Percentiles rank a stretch among this genome's conserved stretches.
Conservation (phyloP, 1,140 invertebrate genomes). For the Drosophila sp. region DNA sequence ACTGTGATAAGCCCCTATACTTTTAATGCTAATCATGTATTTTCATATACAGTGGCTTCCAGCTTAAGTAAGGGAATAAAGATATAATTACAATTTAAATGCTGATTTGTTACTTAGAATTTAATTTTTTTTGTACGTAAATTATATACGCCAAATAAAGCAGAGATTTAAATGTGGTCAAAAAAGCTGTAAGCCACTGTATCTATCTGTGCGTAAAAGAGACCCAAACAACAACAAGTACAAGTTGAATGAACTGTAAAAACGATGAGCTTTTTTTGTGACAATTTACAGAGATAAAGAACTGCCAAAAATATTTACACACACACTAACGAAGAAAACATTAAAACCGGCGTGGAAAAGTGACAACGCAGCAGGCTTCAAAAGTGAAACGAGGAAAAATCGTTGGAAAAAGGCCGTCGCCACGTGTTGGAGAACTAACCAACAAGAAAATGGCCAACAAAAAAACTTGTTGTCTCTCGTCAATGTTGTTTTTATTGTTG, state of each 20-base stretch:
- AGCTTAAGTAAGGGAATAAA: too few relatives aligned
- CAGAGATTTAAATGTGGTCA: too few relatives aligned
- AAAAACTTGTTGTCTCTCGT: constrained; percentile 22
- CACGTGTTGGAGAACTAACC: constrained; percentile 66
- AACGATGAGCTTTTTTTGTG: constrained; percentile 14
- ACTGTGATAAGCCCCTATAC: constrained; percentile 36
- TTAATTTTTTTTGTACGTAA: too few relatives aligned
- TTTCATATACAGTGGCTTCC: too few relatives aligned
- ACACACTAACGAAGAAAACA: neutral
- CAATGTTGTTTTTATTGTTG: constrained; percentile 28
- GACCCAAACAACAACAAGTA: constrained; percentile 35
- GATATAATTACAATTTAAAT: too few relatives aligned
- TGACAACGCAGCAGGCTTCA: constrained; percentile 36
- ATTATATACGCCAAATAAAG: too few relatives aligned
- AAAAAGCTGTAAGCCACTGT: too few relatives aligned
- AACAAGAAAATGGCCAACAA: constrained; percentile 43
- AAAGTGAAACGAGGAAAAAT: constrained; percentile 24
- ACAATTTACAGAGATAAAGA: constrained; percentile 2
- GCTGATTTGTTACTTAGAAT: too few relatives aligned
- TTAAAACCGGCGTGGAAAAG: constrained; percentile 26
- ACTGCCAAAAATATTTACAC: constrained; percentile 17
- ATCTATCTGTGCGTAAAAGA: constrained; percentile 19
- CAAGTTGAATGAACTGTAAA: constrained; percentile 66
- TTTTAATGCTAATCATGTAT: constrained; percentile 1
- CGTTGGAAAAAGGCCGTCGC: constrained; percentile 31